Conservation (phyloP, 2,888 invertebrate species). For the Luperina nickerlii region DNA sequence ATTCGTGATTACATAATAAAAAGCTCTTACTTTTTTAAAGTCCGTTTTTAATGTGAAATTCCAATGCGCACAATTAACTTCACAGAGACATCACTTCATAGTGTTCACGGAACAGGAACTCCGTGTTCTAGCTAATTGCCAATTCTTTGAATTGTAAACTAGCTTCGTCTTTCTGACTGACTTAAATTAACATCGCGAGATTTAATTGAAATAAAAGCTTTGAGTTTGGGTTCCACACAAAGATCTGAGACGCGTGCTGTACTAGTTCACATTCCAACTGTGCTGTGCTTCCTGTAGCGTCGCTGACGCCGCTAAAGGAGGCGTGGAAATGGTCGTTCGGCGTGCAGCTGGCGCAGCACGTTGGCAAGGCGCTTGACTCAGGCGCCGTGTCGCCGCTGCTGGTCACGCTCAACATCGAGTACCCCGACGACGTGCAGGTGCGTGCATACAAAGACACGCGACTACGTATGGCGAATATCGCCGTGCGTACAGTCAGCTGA, state of each 20-base stretch:
- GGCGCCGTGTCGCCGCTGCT: slow-evolving; percentile 91
- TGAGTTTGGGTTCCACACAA: not conserved
- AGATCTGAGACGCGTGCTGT: not conserved
- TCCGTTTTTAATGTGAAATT: not conserved
- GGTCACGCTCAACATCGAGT: slow-evolving; percentile 91
- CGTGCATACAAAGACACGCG: not conserved
- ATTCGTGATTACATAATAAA: not conserved
- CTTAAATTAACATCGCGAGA: not conserved
- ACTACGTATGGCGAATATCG: not conserved
- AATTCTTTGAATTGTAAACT: not conserved
- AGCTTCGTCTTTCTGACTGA: not conserved
- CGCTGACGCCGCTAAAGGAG: slow-evolving; percentile 92
- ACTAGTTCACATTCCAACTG: not conserved
- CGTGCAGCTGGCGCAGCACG: slow-evolving; percentile 88
- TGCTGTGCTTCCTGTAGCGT: slow-evolving; percentile 63
- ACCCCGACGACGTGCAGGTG: slow-evolving; percentile 89
- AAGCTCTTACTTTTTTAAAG: not conserved
- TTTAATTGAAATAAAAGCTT: not conserved
- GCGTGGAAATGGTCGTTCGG: slow-evolving; percentile 94
- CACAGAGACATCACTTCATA: too few species aligned
- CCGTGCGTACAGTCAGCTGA: too few species aligned
- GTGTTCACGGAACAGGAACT: not conserved
- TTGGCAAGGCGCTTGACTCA: slow-evolving; percentile 90
- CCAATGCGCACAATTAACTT: not conserved
- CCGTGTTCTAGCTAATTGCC: too few species aligned